These are phyloP conservation scores for Iphiclides podalirius DNA, from an alignment of 2,888 invertebrate genomes.

Conservation along the genomic window DNA sequence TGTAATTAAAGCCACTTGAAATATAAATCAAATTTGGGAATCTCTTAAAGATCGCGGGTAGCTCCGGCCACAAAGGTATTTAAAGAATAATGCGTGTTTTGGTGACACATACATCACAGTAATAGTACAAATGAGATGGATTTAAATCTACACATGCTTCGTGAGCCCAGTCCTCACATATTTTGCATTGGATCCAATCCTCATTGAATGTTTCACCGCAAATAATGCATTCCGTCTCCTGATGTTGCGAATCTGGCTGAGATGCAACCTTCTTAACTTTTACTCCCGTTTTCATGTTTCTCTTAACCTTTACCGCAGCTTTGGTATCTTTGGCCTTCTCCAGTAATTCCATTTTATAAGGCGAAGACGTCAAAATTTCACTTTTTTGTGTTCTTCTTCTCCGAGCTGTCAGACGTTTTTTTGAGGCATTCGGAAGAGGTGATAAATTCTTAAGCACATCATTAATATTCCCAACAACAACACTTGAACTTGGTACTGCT, in stretches of 20 bases:
- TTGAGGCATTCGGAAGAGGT: conserved; percentile 9
- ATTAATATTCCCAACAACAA: conserved; percentile 18
- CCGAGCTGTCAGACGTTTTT: conserved; percentile 8
- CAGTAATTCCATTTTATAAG: neutral
- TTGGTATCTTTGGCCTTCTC: neutral
- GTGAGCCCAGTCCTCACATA: conserved; percentile 23
- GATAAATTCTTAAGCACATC: conserved; percentile 12
- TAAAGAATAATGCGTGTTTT: conserved; percentile 1
- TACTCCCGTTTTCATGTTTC: neutral
- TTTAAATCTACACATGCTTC: conserved; percentile 9
- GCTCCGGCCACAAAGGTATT: neutral
- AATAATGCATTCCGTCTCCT: neutral
- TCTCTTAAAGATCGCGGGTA: neutral
- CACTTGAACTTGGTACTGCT: conserved; percentile 14
- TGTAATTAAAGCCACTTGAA: neutral
- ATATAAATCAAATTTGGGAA: neutral
- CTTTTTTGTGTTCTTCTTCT: neutral
- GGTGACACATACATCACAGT: conserved; percentile 1
- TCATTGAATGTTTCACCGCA: conserved; percentile 12
- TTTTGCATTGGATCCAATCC: conserved; percentile 23
- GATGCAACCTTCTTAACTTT: neutral
- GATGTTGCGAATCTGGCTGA: neutral
- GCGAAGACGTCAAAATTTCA: neutral
- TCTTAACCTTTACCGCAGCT: neutral
- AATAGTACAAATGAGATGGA: conserved; percentile 1